phyloP scores from a whole-genome alignment of 2,888 invertebrate genomes.

The Acronicta alni region DNA sequence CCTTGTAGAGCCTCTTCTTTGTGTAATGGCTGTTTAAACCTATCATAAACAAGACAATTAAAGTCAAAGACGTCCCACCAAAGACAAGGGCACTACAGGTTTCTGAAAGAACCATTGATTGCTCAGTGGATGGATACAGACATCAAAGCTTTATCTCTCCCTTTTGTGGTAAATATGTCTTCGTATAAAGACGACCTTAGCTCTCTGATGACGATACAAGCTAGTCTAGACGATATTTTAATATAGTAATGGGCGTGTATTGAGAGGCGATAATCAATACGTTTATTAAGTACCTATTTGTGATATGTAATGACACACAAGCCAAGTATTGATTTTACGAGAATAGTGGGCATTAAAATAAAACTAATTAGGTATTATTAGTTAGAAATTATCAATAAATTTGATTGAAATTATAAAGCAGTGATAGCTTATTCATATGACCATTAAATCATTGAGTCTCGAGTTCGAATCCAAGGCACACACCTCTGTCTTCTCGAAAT shows the following conservation, averaged over 20 bases:
- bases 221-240: slow-evolving; percentile 8
- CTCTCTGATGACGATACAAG: neutral
- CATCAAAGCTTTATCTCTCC: slow-evolving; percentile 29
- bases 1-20: too few species aligned
- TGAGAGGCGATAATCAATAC: neutral
- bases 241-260: slow-evolving; percentile 10
- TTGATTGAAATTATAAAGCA: too few species aligned
- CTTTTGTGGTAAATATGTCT: slow-evolving; percentile 4
- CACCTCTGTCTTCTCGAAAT: too few species aligned
- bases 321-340: too few species aligned
- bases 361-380: too few species aligned
- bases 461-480: too few species aligned
- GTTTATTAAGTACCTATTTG: slow-evolving; percentile 1
- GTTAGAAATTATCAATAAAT: too few species aligned
- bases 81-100: neutral
- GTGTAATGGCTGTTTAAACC: too few species aligned
- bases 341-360: too few species aligned
- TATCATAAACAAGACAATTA: neutral
- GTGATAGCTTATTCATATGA: too few species aligned
- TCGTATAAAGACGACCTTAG: neutral
- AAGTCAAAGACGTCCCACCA: too few species aligned
- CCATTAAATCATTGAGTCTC: too few species aligned
- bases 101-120: slow-evolving; percentile 10
- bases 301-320: neutral
- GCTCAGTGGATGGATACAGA: slow-evolving; percentile 1